These are phyloP conservation scores for Notarius lentiginosus DNA, from an alignment of 2,113 vertebrate species.

Conservation along the genomic window DNA sequence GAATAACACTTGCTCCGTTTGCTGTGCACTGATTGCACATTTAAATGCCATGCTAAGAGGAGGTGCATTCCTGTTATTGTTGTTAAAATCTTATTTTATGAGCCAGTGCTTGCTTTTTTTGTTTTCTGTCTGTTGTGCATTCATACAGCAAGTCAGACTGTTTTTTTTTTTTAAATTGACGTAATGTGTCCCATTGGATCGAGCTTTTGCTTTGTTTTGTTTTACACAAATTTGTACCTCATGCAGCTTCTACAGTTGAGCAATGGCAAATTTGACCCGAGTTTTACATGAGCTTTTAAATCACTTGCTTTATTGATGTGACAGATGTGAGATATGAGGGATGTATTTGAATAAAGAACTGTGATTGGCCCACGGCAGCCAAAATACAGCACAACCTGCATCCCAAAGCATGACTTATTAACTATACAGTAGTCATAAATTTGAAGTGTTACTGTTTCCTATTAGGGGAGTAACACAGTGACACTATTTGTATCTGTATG, in stretches of 20 bases:
- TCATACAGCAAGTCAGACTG: conserved; percentile 30
- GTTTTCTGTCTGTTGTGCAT: conserved; percentile 19
- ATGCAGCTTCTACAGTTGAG: not conserved
- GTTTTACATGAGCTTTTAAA: not conserved
- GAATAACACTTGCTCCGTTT: conserved; percentile 34
- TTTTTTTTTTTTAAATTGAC: conserved; percentile 1
- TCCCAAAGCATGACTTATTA: not conserved
- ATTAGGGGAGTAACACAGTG: too few species aligned
- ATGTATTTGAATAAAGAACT: not conserved
- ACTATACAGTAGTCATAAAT: not conserved
- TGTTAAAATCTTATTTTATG: conserved; percentile 26
- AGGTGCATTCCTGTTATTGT: conserved; percentile 10
- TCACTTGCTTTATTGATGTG: not conserved
- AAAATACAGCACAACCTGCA: not conserved
- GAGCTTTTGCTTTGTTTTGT: not conserved
- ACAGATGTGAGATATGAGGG: not conserved
- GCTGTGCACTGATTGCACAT: conserved; percentile 36
- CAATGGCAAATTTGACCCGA: not conserved
- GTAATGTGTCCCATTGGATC: not conserved
- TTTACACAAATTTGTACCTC: not conserved
- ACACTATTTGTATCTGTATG: not conserved
- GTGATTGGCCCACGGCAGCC: not conserved
- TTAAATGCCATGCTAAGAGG: conserved; percentile 25
- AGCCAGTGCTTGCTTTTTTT: conserved; percentile 13
- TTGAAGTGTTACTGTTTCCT: not conserved